phyloP scores from a whole-genome alignment of 2,888 invertebrate species.

The Emmelina monodactyla region DNA sequence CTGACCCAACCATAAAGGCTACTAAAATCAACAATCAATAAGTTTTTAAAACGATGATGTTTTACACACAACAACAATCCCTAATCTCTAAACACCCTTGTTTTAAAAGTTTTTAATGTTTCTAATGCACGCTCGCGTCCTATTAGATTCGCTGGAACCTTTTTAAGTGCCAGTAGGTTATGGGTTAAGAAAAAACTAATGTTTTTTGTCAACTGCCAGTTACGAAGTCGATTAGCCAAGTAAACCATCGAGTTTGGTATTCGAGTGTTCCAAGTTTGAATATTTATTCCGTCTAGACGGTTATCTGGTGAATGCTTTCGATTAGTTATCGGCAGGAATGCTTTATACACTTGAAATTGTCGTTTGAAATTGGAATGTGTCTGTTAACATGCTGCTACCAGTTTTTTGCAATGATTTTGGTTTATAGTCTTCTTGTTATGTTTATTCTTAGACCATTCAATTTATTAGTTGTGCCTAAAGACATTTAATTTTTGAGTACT shows the following conservation, averaged over 20 bases:
- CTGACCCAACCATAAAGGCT: too few relatives aligned
- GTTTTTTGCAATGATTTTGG: too few relatives aligned
- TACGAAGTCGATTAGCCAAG: conserved; percentile 56
- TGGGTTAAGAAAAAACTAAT: conserved; percentile 37
- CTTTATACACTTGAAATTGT: conserved; percentile 36
- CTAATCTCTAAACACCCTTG: conserved; percentile 37
- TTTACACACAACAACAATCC: too few relatives aligned
- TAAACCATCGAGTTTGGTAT: conserved; percentile 59
- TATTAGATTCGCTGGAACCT: conserved; percentile 53
- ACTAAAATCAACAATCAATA: too few relatives aligned
- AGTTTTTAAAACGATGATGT: too few relatives aligned
- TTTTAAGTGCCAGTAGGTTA: conserved; percentile 49
- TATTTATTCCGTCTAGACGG: conserved; percentile 61
- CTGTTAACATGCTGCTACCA: too few relatives aligned
- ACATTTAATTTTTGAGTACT: too few relatives aligned
- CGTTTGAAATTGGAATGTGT: conserved; percentile 9
- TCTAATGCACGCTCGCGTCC: conserved; percentile 21
- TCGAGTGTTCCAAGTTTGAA: conserved; percentile 56
- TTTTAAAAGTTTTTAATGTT: conserved; percentile 35
- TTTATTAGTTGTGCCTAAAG: too few relatives aligned
- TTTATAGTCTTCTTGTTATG: too few relatives aligned
- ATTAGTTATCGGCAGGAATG: conserved; percentile 49
- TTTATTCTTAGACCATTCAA: too few relatives aligned
- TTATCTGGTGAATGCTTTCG: conserved; percentile 48
- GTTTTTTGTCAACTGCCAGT: conserved; percentile 37